Conservation (phyloP, 2,113 vertebrate species). For the Hippolais icterina region DNA sequence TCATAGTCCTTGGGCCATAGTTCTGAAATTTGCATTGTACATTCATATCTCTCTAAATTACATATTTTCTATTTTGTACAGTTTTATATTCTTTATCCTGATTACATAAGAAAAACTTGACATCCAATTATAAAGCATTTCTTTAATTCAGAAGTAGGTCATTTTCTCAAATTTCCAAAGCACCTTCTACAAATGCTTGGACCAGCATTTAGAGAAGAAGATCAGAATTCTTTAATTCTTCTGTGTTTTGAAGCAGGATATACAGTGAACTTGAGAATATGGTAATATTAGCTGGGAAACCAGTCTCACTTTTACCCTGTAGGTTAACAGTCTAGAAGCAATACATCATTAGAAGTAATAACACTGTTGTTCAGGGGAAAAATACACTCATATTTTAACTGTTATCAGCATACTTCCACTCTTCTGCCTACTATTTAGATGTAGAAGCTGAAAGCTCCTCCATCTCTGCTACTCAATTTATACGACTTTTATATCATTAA, state of each 20-base stretch:
- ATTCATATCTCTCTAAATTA: neutral
- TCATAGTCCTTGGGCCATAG: neutral
- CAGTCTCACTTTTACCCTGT: neutral
- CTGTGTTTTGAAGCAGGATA: neutral
- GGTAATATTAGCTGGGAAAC: constrained; percentile 3
- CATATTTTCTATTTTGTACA: neutral
- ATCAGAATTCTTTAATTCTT: constrained; percentile 31
- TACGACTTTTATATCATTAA: neutral
- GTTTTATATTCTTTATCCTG: neutral
- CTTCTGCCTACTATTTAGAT: neutral
- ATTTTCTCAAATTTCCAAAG: constrained; percentile 37
- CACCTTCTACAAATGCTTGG: neutral
- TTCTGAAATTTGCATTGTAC: neutral
- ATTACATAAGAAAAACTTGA: neutral
- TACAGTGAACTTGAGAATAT: neutral
- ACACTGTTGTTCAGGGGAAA: neutral
- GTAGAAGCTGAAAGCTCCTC: neutral
- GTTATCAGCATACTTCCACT: neutral
- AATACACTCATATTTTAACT: neutral
- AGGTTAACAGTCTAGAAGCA: constrained; percentile 5
- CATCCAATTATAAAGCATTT: constrained; percentile 35
- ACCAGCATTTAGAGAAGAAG: neutral
- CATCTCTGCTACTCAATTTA: neutral
- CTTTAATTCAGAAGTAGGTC: constrained; percentile 17
- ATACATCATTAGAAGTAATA: neutral